Evolutionary conservation across 2,888 invertebrate species (phyloP), one percentile per base, ranked within the genome.

Genomic region (Resseliella maxima): DNA sequence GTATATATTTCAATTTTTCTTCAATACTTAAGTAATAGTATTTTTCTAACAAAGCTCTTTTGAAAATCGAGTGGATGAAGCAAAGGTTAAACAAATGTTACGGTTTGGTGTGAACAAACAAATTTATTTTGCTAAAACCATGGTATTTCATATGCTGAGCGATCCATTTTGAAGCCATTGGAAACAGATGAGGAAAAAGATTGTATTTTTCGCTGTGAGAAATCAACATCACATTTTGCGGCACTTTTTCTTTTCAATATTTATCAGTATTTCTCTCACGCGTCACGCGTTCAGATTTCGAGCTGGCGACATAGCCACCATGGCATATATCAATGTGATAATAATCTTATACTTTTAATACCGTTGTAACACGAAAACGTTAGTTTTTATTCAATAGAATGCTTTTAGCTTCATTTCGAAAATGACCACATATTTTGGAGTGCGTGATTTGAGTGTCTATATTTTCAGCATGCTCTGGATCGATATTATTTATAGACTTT

Each of bases 271-370:
- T 72, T 72, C 72, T 72, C 72, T 72, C 72, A 72, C 72, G 72
- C 72, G 38, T 83, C 83, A 83, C 83, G 41, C 83, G 36, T 83
- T n/a, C n/a, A 83, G 83, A 83, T 83, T 36, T 83, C 10, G 6
- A n/a, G 36, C 36, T 38, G 24, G 35, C 12, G 31, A 83, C 38
- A 38, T 6, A 38, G 83, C 38, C 83, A 38, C 83, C 83, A 83
- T 83, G 36, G 83, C 38, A 83, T 83, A 83, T 83, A 38, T 83
- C 83, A 83, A 83, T 83, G 24, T 10, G 83, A 83, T 83, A 83
- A 83, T 38, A 38, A 83, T 83, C 83, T 38, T 18, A 83, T 38
- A 83, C 24, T 83, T 83, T 83, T 24, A 83, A 38, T 38, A 38
- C 0, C 21, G 38, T 1, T 12, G n/a, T 83, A 38, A 10, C 83